These are phyloP conservation scores for Umimayanthus kanabou DNA, from an alignment of 92 coral and sea anemone genomes.

Conservation along the genomic window DNA sequence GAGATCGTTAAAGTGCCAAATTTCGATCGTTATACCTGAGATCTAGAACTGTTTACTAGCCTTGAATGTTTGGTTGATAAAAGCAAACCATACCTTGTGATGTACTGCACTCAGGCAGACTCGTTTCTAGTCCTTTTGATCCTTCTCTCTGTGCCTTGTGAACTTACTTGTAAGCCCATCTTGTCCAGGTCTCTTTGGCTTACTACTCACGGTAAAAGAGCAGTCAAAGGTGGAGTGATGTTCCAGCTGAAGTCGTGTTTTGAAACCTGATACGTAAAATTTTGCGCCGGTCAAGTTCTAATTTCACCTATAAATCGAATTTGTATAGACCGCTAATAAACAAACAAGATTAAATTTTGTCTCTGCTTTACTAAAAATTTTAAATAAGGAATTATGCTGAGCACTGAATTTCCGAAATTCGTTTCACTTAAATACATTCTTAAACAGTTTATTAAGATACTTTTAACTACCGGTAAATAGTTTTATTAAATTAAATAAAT, in stretches of 20 bases:
- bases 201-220: not conserved
- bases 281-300: not conserved
- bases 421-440: not conserved
- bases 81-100: not conserved
- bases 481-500: too few relatives aligned
- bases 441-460: too few relatives aligned
- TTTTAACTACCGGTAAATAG: too few relatives aligned
- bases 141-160: not conserved
- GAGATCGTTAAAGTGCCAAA: not conserved
- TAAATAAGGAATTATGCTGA: not conserved
- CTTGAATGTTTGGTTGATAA: not conserved
- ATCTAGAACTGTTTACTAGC: not conserved
- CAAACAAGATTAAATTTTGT: not conserved
- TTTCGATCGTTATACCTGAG: not conserved
- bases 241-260: not conserved
- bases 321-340: too few relatives aligned
- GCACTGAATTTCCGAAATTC: not conserved
- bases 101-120: not conserved
- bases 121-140: not conserved
- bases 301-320: too few relatives aligned
- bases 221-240: not conserved
- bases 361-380: not conserved
- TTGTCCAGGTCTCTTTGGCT: not conserved
- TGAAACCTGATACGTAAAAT: not conserved
- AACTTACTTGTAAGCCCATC: not conserved